Conservation (phyloP, 2,797 vertebrate species). For the Chanos chanos region DNA sequence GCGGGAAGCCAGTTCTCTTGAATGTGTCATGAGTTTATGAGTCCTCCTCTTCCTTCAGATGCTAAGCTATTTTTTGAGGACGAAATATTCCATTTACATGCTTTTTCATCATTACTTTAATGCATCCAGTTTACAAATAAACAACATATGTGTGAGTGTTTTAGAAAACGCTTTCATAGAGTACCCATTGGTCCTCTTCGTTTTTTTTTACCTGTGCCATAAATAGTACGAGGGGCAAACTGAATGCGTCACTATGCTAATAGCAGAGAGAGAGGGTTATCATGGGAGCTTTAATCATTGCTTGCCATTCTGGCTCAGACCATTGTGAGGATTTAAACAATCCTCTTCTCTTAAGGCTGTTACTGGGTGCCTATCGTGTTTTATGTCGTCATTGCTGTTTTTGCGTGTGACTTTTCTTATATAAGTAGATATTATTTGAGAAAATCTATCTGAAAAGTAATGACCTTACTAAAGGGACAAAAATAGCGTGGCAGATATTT, state of each 20-base stretch:
- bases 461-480: neutral
- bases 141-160: no score
- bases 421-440: neutral
- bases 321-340: slow-evolving; percentile 13
- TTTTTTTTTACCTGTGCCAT: slow-evolving; percentile 18
- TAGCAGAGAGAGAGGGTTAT: slow-evolving; percentile 11
- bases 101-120: no score
- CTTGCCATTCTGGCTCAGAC: neutral
- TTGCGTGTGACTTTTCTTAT: slow-evolving; percentile 5
- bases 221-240: slow-evolving; percentile 11
- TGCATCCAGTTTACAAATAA: no score
- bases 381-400: slow-evolving; percentile 15
- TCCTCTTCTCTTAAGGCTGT: slow-evolving; percentile 3
- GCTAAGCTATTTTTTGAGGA: no score
- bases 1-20: no score
- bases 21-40: no score
- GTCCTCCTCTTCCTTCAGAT: no score
- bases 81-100: no score
- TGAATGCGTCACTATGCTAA: slow-evolving; percentile 17
- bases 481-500: neutral
- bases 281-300: slow-evolving; percentile 3
- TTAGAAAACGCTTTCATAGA: neutral
- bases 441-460: neutral
- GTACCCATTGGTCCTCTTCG: neutral
- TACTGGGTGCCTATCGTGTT: neutral